Evolutionary conservation across 2,888 invertebrate genomes (phyloP), one percentile per base, ranked within the genome.

Genomic region (Vannuccia rotundouncinata): DNA sequence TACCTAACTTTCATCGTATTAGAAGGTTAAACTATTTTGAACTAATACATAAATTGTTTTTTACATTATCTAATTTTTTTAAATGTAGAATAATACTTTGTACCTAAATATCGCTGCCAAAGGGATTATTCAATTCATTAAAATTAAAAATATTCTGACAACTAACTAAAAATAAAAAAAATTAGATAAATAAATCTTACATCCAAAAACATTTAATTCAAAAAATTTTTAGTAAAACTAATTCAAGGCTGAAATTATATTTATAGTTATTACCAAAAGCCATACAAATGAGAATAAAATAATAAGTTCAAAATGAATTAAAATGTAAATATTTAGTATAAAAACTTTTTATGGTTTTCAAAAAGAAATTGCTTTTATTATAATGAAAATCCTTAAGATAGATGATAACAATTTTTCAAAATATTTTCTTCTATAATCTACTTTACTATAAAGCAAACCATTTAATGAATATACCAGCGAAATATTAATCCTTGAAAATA

Each of bases 221-320:
- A n/a, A n/a, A n/a, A n/a, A n/a, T n/a, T n/a, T n/a, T n/a, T n/a
- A n/a, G n/a, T n/a, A n/a, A n/a, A n/a, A n/a, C n/a, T n/a, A n/a
- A n/a, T n/a, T n/a, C n/a, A 66, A 66, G 66, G 17, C 2, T 66
- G 22, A 66, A 66, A 66, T 66, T 66, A 66, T 66, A 66, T 66
- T 66, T 66, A 66, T 27, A 66, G 5, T 66, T 66, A 66, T n/a
- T 22, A 66, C 66, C 66, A 66, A n/a, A 2, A 13, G 66, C 25
- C 66, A 66, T 66, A 66, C 66, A 66, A 66, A 66, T 66, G 66
- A 66, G 66, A 66, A n/a, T 66, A 13, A 66, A 66, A 66, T 2
- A 66, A n/a, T 2, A 66, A n/a, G n/a, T n/a, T n/a, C 10, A 66
- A 66, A 66, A n/a, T 13, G 2, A 66, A 22, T 5, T 22, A 2